phyloP scores from a whole-genome alignment of 2,113 vertebrate genomes.

The Brachionichthys hirsutus region DNA sequence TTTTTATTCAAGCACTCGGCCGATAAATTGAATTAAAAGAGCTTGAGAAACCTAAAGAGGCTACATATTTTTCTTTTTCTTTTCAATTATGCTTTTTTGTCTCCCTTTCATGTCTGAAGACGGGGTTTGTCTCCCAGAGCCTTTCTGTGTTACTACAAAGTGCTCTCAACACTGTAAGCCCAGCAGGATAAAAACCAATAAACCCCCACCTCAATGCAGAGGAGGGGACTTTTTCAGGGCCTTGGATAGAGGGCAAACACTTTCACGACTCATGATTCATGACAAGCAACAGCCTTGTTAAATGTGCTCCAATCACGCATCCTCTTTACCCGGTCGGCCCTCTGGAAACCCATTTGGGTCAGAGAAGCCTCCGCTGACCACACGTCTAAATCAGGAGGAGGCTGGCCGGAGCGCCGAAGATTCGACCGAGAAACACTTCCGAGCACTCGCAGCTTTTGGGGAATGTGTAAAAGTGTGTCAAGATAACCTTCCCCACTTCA shows the following conservation, averaged over 20 bases:
- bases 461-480: constrained; percentile 21
- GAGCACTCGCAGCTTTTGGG: too few species aligned
- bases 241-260: constrained; percentile 59
- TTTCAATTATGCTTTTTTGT: not conserved
- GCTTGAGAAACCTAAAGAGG: too few species aligned
- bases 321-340: constrained; percentile 56
- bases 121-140: constrained; percentile 5
- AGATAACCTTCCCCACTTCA: constrained; percentile 42
- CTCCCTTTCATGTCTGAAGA: not conserved
- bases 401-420: constrained; percentile 19
- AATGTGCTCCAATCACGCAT: constrained; percentile 60
- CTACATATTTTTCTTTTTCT: too few species aligned
- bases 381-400: constrained; percentile 48
- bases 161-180: constrained; percentile 6
- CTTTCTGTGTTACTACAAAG: constrained; percentile 13
- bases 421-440: not conserved
- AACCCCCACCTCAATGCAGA: constrained; percentile 49
- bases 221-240: constrained; percentile 63
- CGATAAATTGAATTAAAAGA: not conserved
- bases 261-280: constrained; percentile 68
- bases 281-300: constrained; percentile 65
- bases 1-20: too few species aligned
- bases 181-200: constrained; percentile 51
- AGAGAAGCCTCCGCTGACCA: constrained; percentile 54
- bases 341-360: constrained; percentile 58